phyloP scores from a whole-genome alignment of 1,140 invertebrate species.

The Calliopsis andreniformis region DNA sequence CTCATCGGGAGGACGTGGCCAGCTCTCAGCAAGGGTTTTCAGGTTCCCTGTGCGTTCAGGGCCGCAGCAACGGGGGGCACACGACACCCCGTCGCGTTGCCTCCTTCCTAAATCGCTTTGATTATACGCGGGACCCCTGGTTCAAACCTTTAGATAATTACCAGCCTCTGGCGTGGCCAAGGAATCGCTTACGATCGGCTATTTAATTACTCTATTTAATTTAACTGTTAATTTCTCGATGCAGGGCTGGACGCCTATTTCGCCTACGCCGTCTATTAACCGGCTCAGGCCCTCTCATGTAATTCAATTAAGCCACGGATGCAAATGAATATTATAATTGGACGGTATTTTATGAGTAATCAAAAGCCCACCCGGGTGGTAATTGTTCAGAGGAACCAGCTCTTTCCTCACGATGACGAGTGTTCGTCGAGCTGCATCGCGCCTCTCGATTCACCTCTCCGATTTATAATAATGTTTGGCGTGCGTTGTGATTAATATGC shows the following conservation, averaged over 20 bases:
- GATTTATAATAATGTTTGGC: constrained; percentile 36
- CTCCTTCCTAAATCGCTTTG: constrained; percentile 68
- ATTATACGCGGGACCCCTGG: constrained; percentile 63
- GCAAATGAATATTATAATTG: constrained; percentile 41
- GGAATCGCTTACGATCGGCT: constrained; percentile 30
- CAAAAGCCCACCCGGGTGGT: background rate
- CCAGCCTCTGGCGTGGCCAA: constrained; percentile 20
- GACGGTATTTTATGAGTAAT: constrained; percentile 33
- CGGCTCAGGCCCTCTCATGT: background rate
- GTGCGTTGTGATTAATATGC: constrained; percentile 27
- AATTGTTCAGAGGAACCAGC: constrained; percentile 14
- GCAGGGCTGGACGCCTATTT: background rate
- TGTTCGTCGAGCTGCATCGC: background rate
- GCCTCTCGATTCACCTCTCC: background rate
- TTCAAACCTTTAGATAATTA: constrained; percentile 70
- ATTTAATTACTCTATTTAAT: constrained; percentile 60
- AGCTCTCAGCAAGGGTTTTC: constrained; percentile 38
- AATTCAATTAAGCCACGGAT: constrained; percentile 37
- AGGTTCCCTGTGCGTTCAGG: constrained; percentile 31
- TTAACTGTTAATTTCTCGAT: constrained; percentile 24
- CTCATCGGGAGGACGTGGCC: constrained; percentile 12
- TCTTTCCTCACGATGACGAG: background rate
- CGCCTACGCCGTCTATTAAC: background rate
- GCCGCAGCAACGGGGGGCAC: constrained; percentile 58
- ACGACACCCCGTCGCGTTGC: constrained; percentile 61